Base-by-base conservation (phyloP, 2,888 invertebrate species). In the Gisinianus flammeolus region DNA sequence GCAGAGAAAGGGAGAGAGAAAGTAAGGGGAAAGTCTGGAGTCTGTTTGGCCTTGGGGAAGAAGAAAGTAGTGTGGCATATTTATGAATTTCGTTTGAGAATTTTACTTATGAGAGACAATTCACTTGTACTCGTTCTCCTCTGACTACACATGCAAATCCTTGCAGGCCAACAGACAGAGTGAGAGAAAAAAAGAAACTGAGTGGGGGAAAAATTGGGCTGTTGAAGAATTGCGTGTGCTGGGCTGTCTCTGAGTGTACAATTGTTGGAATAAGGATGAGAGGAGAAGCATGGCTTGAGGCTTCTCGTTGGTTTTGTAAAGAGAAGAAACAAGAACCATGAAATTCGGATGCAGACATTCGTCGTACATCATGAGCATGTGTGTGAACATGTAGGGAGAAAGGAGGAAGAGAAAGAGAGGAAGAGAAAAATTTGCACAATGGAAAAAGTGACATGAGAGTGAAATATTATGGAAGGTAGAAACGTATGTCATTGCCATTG, bases 401-500 rank as follows among this genome's bases (percentile, higher is more conserved):
- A 56, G 54, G 33, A 72, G 58, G 33, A 22, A n/a, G 10, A 19
- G 56, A 56, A 28, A 54, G 24, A 26, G 31, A n/a, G 56, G 4
- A 8, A 12, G 35, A 56, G 22, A 56, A 56, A 71, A 72, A 72
- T 72, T 72, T 72, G 58, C 72, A 72, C 72, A 72, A 72, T 72
- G 72, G 58, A 31, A 72, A 31, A 72, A 72, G 33, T 72, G 72
- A 72, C 72, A 33, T 22, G 72, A 58, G 72, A 72, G 72, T 72
- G 72, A 72, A 72, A 72, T 72, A 72, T 72, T 72, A 72, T 72
- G 69, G 69, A 62, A 72, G 72, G 24, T 71, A 56, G 54, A 68
- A 33, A 44, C 33, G 44, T 69, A 69, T 52, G 26, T 69, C 35
- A 8, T 71, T 56, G 24, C 30, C 56, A n/a, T 56, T 30, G 28